phyloP scores from a whole-genome alignment of 2,797 vertebrate genomes.

The Avahi laniger region DNA sequence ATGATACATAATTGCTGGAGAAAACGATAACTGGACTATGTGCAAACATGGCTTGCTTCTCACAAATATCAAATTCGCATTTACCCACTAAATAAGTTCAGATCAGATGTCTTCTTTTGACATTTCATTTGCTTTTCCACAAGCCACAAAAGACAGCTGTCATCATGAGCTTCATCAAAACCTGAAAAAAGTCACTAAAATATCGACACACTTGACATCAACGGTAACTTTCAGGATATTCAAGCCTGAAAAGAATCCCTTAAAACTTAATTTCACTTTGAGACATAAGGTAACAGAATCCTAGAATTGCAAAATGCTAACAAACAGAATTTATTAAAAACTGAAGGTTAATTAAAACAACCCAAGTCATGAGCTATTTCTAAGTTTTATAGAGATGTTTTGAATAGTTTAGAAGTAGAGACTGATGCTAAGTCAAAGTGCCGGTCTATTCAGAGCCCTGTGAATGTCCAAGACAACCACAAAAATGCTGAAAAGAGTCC shows the following conservation, averaged over 20 bases:
- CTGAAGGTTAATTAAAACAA: slow-evolving; percentile 54
- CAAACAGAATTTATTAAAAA: slow-evolving; percentile 48
- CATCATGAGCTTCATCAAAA: slow-evolving; percentile 60
- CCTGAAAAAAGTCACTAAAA: slow-evolving; percentile 35
- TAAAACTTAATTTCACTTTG: slow-evolving; percentile 42
- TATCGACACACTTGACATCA: background rate
- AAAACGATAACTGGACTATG: slow-evolving; percentile 51
- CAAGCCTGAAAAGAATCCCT: slow-evolving; percentile 23
- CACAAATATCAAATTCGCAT: slow-evolving; percentile 79
- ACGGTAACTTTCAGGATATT: background rate
- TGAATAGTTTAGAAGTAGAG: slow-evolving; percentile 26
- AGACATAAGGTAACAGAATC: slow-evolving; percentile 33
- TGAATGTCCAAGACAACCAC: slow-evolving; percentile 7
- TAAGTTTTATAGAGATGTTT: slow-evolving; percentile 62
- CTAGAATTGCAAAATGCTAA: slow-evolving; percentile 23
- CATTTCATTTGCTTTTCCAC: slow-evolving; percentile 56
- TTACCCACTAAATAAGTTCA: slow-evolving; percentile 74
- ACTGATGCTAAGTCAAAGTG: slow-evolving; percentile 19
- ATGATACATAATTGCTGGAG: slow-evolving; percentile 67
- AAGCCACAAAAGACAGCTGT: slow-evolving; percentile 52
- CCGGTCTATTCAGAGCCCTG: background rate
- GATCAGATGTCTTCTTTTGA: slow-evolving; percentile 74
- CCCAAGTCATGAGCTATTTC: slow-evolving; percentile 24
- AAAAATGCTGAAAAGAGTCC: slow-evolving; percentile 59
- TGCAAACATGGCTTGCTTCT: slow-evolving; percentile 72